phyloP scores from a whole-genome alignment of 2,888 invertebrate genomes.

The Yponomeuta evonymella region DNA sequence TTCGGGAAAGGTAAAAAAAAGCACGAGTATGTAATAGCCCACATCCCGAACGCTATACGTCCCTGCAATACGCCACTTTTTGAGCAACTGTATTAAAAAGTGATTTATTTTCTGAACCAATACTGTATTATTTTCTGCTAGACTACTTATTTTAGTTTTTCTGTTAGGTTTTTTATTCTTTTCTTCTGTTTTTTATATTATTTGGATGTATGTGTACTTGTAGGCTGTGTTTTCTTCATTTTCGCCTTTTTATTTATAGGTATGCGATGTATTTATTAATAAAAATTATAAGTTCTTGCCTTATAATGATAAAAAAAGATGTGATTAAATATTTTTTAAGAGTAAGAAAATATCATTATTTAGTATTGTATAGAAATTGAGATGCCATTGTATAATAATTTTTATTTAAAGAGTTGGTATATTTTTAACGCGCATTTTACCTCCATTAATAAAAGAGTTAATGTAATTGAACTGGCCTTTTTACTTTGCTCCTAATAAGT shows the following conservation, averaged over 20 bases:
- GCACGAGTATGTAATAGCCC: too few species aligned
- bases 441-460: constrained; percentile 52
- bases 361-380: constrained; percentile 49
- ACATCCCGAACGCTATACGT: too few species aligned
- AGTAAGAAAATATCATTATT: constrained; percentile 47
- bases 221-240: neutral
- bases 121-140: neutral
- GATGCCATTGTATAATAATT: constrained; percentile 60
- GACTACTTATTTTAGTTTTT: neutral
- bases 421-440: constrained; percentile 68
- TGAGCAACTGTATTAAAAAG: too few species aligned
- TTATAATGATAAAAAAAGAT: constrained; percentile 24
- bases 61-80: too few species aligned
- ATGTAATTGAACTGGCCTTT: neutral
- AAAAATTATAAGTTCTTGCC: constrained; percentile 52
- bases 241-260: neutral
- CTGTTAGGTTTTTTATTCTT: neutral
- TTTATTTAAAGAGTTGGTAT: constrained; percentile 40
- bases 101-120: neutral
- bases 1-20: too few species aligned
- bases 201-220: neutral
- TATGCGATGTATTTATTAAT: constrained; percentile 10
- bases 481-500: neutral
- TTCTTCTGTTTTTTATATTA: neutral
- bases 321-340: constrained; percentile 37